Evolutionary conservation across 2,888 invertebrate species (phyloP), one percentile per base, ranked within the genome.

Genomic region (Melieria omissa): DNA sequence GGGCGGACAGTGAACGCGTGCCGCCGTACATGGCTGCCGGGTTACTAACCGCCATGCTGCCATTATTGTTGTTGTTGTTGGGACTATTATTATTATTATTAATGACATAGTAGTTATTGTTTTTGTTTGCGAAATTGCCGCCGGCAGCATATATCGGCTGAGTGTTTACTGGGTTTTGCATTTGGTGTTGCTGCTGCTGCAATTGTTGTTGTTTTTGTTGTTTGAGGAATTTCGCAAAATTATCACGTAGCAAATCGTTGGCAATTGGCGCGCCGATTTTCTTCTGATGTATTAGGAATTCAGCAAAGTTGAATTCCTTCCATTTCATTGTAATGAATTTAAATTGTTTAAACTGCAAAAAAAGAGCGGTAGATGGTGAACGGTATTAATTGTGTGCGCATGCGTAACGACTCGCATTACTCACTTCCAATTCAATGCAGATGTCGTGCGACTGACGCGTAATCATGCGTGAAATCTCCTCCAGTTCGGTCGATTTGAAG

Each of bases 281-380:
- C 71, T 83, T 85, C 61, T 86, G 86, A 64, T 85, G 80, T 75
- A 86, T 82, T 5, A 86, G 75, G 72, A 80, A 86, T 71, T 86
- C 85, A 42, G 80, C 80, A 3, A 86, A 81, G 70, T 83, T 81
- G 55, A 84, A 86, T 70, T 85, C 85, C 54, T 84, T 84, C 86
- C 86, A 86, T 73, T 81, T 82, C 68, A 86, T 80, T 65, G 78
- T 81, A 74, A 83, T 84, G 75, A 86, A 86, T 77, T 83, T 85
- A 77, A 77, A 80, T 73, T 85, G 82, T 64, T 80, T 82, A 64
- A 83, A 80, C 77, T 85, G 72, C 9, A 58, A 72, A 73, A 58
- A 44, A 60, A 42, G 64, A 71, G 3, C 67, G 29, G 49, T 41
- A 10, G 10, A 14, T 5, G 58, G 46, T 65, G 49, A 66, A 45